Evolutionary conservation across 2,797 vertebrate species (phyloP), one percentile per base, ranked within the genome.

Genomic region (Coregonus suidteri): DNA sequence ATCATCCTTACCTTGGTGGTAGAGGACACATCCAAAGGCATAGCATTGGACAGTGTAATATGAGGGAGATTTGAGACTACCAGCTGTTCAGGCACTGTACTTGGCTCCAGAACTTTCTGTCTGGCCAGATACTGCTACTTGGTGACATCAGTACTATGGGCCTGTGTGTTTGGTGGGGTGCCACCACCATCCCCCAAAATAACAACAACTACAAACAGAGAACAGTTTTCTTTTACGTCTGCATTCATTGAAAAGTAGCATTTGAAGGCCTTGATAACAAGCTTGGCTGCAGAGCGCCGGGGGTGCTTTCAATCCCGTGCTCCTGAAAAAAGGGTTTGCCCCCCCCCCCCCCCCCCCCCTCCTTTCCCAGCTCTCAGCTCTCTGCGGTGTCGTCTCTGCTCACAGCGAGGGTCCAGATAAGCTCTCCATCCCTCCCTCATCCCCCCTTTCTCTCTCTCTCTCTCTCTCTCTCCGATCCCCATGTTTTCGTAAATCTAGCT

Each of bases 391-490:
- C 59, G 62, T 81, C 79, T 81, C 74, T 72, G 74, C 52, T 5
- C 79, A 68, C 82, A 74, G 73, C 66, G 35, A 76, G 83, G 56
- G 66, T 69, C 66, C 71, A 80, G 76, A 82, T 80, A 78, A 80
- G 73, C 56, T 37, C 71, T 74, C 15, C 56, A 35, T 62, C 41
- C 25, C 16, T 20, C 66, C 54, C 25, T 25, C 25, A 47, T 35
- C 72, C 69, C 69, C 14, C 31, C 25, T 25, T 25, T 25, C 25
- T 25, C 25, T 25, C 25, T 25, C 25, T 25, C 25, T 25, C 25
- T 1, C 1, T n/a, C 13, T 7, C 65, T 54, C 52, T 71, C 53
- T 68, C 69, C 66, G 20, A n/a, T 80, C 80, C 73, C 37, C 56
- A 64, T 47, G 2, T 47, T 47, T 47, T 47, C 9, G 9, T 47